Conservation (phyloP, 1,140 invertebrate genomes). For the Hylaeus volcanicus region DNA sequence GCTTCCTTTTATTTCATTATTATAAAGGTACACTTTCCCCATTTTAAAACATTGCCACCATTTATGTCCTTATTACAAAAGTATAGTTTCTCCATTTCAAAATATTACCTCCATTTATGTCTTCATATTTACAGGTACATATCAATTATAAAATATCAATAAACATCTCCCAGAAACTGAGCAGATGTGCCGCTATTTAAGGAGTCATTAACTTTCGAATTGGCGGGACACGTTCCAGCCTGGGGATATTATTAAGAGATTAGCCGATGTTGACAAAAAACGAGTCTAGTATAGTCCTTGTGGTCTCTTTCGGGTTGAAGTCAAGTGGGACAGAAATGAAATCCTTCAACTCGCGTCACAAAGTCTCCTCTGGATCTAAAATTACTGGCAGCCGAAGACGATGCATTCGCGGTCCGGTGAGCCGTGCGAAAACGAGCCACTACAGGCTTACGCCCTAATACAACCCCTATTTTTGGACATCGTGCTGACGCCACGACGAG, state of each 20-base stretch:
- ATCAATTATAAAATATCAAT: too few species aligned
- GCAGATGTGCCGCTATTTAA: neutral
- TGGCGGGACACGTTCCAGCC: neutral
- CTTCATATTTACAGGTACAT: too few species aligned
- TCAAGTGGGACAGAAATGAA: slow-evolving; percentile 5
- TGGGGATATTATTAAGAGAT: neutral
- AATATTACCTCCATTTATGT: too few species aligned
- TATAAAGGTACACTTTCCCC: too few species aligned
- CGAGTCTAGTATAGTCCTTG: neutral
- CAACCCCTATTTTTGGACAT: slow-evolving; percentile 60
- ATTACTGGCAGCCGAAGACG: slow-evolving; percentile 66
- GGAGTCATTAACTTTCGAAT: neutral
- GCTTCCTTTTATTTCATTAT: too few species aligned
- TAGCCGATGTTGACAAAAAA: neutral
- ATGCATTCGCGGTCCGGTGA: slow-evolving; percentile 63
- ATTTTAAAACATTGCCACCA: too few species aligned
- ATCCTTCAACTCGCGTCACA: slow-evolving; percentile 43
- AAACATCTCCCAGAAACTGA: too few species aligned
- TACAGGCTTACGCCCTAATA: slow-evolving; percentile 62
- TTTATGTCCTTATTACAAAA: too few species aligned
- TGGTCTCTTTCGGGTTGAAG: neutral
- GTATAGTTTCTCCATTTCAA: too few species aligned
- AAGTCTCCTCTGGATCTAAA: slow-evolving; percentile 62
- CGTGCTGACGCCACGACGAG: slow-evolving; percentile 39
- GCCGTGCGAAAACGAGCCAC: slow-evolving; percentile 57